phyloP scores from a whole-genome alignment of 1,140 invertebrate genomes.

The Lepidurus couesii region DNA sequence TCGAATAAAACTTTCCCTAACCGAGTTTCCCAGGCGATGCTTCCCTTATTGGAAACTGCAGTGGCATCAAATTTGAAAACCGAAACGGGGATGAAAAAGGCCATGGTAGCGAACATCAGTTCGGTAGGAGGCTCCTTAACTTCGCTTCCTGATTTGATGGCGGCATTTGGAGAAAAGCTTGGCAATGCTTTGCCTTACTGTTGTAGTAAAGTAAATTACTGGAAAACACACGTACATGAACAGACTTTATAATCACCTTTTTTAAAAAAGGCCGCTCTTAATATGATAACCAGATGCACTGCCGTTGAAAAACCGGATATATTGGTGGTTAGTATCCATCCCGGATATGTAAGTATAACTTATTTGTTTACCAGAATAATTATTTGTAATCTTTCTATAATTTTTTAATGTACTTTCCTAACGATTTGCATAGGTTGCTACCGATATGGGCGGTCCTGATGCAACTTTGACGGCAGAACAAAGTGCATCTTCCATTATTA shows the following conservation, averaged over 20 bases:
- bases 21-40: background rate
- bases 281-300: constrained; percentile 78
- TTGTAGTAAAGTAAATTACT: constrained; percentile 30
- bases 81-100: constrained; percentile 50
- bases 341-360: constrained; percentile 46
- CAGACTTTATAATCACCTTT: background rate
- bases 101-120: constrained; percentile 74
- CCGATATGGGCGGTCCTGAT: constrained; percentile 44
- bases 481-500: constrained; percentile 58
- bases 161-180: background rate
- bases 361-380: background rate
- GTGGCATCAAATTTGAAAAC: constrained; percentile 43
- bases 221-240: no score
- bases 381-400: background rate
- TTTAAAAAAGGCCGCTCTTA: constrained; percentile 64
- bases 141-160: background rate
- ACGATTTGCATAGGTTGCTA: constrained; percentile 23
- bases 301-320: constrained; percentile 65
- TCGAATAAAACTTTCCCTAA: background rate
- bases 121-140: constrained; percentile 73
- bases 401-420: background rate
- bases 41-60: constrained; percentile 59
- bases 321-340: constrained; percentile 68
- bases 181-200: constrained; percentile 29
- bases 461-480: constrained; percentile 64